Conservation (phyloP, 2,797 vertebrate genomes). For the Fratercula arctica region DNA sequence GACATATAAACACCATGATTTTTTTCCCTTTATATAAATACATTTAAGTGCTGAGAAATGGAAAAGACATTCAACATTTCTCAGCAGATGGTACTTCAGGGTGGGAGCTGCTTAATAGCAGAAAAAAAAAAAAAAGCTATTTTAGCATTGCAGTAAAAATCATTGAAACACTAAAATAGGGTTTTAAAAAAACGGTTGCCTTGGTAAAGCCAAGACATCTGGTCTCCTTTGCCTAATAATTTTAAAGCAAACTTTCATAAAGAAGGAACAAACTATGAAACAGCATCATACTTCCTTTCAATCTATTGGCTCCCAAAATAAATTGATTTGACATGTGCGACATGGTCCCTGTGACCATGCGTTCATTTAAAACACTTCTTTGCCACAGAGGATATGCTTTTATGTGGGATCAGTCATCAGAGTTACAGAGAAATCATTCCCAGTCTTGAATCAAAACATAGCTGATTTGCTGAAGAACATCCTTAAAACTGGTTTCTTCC, state of each 20-base stretch:
- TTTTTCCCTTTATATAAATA: not conserved
- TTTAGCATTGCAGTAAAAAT: conserved; percentile 33
- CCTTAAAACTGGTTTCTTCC: not conserved
- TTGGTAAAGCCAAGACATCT: conserved; percentile 42
- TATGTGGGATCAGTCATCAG: not conserved
- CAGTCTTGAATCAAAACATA: not conserved
- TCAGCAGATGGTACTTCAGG: conserved; percentile 48
- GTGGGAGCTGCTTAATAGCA: conserved; percentile 41
- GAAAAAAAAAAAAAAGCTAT: not conserved
- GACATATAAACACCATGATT: not conserved
- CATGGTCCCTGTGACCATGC: not conserved
- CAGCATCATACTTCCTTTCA: not conserved
- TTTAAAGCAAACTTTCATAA: not conserved
- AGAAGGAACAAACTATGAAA: not conserved
- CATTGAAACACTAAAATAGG: conserved; percentile 34
- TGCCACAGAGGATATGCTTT: not conserved
- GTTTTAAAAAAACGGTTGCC: conserved; percentile 15
- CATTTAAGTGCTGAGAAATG: not conserved
- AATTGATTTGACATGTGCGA: not conserved
- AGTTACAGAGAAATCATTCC: not conserved
- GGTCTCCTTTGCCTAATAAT: not conserved
- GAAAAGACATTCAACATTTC: conserved; percentile 2
- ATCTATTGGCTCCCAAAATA: not conserved
- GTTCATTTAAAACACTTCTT: not conserved
- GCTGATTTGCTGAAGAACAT: not conserved